Evolutionary conservation across 2,888 invertebrate genomes (phyloP).

Genomic region (Charanyca ferruginea): DNA sequence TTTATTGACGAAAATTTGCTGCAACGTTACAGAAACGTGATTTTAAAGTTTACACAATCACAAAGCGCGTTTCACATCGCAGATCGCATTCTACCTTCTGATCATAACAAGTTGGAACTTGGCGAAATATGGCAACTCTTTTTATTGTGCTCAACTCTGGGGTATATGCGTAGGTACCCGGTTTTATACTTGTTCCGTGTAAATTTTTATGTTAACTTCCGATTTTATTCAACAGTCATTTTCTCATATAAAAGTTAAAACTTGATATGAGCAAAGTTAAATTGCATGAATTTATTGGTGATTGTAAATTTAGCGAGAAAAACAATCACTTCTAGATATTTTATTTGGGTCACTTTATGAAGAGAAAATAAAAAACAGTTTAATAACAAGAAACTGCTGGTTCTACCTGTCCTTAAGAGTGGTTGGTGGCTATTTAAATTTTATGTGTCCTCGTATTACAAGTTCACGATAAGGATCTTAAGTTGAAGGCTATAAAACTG

Average conservation of each 20-base stretch:
- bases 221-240: constrained; percentile 75
- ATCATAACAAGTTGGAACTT: constrained; percentile 84
- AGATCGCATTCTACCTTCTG: constrained; percentile 73
- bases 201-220: constrained; percentile 78
- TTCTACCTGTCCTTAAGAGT: constrained; percentile 15
- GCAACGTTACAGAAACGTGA: constrained; percentile 67
- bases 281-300: constrained; percentile 71
- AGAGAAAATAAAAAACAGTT: not conserved
- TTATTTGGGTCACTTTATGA: constrained; percentile 23
- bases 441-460: constrained; percentile 32
- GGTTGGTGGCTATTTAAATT: constrained; percentile 29
- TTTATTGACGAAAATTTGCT: constrained; percentile 66
- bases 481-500: constrained; percentile 40
- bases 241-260: constrained; percentile 75
- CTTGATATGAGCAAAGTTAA: constrained; percentile 73
- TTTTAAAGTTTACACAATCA: constrained; percentile 81
- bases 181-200: constrained; percentile 78
- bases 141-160: constrained; percentile 76
- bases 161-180: constrained; percentile 70
- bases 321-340: constrained; percentile 58
- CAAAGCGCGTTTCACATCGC: constrained; percentile 68
- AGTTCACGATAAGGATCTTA: constrained; percentile 54
- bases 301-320: constrained; percentile 64
- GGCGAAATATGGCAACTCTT: constrained; percentile 81
- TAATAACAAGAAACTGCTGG: constrained; percentile 15